Evolutionary conservation across 2,113 vertebrate genomes (phyloP).

Genomic region (Pollachius pollachius): DNA sequence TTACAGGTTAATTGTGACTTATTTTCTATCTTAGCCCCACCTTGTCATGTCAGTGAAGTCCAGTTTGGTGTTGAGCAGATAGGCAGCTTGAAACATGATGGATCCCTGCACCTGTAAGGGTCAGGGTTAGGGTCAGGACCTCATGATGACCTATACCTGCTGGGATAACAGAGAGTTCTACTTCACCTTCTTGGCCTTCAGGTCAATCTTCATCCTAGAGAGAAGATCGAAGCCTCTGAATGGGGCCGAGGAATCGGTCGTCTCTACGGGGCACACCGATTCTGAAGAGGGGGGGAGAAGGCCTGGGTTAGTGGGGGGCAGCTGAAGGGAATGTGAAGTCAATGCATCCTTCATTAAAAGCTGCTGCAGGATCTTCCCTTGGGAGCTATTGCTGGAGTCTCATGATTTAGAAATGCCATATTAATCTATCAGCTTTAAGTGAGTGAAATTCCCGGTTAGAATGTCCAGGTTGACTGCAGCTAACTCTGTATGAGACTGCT

Average conservation of each 20-base stretch:
- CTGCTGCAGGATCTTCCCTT: too few relatives aligned
- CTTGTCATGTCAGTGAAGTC: background rate
- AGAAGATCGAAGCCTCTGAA: constrained; percentile 1
- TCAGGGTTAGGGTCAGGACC: too few relatives aligned
- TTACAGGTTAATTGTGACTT: background rate
- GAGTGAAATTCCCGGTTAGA: too few relatives aligned
- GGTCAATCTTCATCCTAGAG: constrained; percentile 2
- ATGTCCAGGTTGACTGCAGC: too few relatives aligned
- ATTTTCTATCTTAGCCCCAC: background rate
- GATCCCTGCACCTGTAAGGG: background rate
- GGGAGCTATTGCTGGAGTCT: too few relatives aligned
- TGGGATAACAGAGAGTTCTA: background rate
- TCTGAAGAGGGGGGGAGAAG: background rate
- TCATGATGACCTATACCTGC: too few relatives aligned
- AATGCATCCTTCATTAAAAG: too few relatives aligned
- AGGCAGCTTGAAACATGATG: background rate
- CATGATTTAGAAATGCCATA: too few relatives aligned
- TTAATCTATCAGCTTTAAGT: too few relatives aligned
- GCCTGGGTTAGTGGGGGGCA: too few relatives aligned
- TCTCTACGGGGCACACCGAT: background rate
- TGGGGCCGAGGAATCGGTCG: background rate
- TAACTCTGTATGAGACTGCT: too few relatives aligned
- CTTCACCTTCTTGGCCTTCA: background rate
- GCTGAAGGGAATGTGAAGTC: too few relatives aligned
- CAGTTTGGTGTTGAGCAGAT: background rate